These are phyloP conservation scores for Palloptera scutellata DNA, from an alignment of 2,888 invertebrate genomes.

Conservation along the genomic window DNA sequence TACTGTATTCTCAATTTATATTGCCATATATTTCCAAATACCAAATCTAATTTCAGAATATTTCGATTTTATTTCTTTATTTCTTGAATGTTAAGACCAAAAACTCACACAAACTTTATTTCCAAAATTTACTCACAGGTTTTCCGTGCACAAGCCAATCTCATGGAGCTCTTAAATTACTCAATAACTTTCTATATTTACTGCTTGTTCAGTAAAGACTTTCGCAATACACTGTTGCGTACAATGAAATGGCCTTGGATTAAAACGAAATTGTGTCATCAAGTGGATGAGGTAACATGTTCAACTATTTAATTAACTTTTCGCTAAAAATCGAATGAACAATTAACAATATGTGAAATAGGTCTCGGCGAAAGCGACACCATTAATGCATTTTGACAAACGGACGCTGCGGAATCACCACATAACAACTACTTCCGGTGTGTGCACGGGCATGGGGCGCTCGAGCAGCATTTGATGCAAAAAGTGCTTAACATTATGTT, in stretches of 20 bases:
- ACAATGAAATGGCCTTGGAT: conserved; percentile 71
- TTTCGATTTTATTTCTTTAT: too few species aligned
- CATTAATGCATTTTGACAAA: conserved; percentile 52
- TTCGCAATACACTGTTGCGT: conserved; percentile 73
- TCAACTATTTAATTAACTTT: too few species aligned
- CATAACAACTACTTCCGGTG: conserved; percentile 61
- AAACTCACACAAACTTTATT: not conserved
- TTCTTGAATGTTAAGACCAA: too few species aligned
- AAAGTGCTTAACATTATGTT: conserved; percentile 3
- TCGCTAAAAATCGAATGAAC: too few species aligned
- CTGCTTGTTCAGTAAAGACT: conserved; percentile 80
- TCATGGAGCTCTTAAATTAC: conserved; percentile 78
- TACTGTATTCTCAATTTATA: too few species aligned
- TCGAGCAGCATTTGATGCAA: conserved; percentile 60
- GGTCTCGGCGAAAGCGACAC: conserved; percentile 47
- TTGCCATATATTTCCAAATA: too few species aligned
- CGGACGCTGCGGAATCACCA: conserved; percentile 56
- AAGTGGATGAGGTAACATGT: conserved; percentile 56
- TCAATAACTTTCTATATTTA: conserved; percentile 82
- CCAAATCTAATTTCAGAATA: too few species aligned
- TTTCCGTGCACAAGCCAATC: conserved; percentile 75
- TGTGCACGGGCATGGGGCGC: conserved; percentile 58
- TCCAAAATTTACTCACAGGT: conserved; percentile 63
- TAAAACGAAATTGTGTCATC: conserved; percentile 53
- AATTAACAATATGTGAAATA: conserved; percentile 13